Conservation (phyloP, 2,113 vertebrate genomes). For the Suricata suricatta region DNA sequence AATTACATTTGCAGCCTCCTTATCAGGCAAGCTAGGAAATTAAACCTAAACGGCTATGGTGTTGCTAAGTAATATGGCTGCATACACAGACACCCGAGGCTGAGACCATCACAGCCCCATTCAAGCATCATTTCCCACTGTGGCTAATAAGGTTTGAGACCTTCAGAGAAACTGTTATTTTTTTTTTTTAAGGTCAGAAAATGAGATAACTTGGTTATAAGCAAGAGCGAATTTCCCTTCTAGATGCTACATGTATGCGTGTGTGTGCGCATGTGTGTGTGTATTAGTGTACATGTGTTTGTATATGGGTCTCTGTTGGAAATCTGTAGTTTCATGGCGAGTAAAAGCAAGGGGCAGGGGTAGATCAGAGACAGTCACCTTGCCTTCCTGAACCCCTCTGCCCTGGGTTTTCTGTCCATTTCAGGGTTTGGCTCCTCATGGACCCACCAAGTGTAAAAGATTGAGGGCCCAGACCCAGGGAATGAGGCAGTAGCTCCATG, state of each 20-base stretch:
- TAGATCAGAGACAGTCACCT: neutral
- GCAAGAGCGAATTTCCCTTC: conserved; percentile 50
- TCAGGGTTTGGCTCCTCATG: neutral
- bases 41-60: conserved; percentile 55
- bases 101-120: neutral
- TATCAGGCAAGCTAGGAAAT: conserved; percentile 76
- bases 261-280: too few relatives aligned
- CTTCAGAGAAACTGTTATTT: conserved; percentile 51
- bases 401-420: neutral
- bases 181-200: conserved; percentile 72
- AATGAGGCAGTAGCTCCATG: neutral
- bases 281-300: neutral
- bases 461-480: neutral
- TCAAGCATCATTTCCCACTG: conserved; percentile 53
- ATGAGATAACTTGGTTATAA: conserved; percentile 64
- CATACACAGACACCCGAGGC: conserved; percentile 57
- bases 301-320: too few relatives aligned
- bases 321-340: neutral
- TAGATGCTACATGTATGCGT: neutral
- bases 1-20: conserved; percentile 66
- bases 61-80: conserved; percentile 71
- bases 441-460: neutral
- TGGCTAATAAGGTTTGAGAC: conserved; percentile 43
- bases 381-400: neutral
- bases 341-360: accelerated